Percentiles rank a stretch among this genome's conserved stretches.
phyloP scores from a whole-genome alignment of 2,888 invertebrate species.

The Dasysyrphus tricinctus region DNA sequence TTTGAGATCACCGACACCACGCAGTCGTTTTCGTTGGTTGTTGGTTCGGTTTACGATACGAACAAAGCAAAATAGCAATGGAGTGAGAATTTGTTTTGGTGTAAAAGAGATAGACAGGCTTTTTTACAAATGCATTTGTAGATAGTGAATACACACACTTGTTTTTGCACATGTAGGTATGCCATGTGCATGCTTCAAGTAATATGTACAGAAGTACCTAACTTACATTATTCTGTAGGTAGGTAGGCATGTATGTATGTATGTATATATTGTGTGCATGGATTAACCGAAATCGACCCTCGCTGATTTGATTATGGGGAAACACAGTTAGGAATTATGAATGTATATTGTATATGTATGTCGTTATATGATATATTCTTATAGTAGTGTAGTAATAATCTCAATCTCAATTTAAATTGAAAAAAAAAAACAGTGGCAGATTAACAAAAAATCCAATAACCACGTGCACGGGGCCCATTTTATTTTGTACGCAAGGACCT shows the following conservation, averaged over 20 bases:
- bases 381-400: constrained; percentile 43
- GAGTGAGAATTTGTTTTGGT: constrained; percentile 35
- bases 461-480: not conserved
- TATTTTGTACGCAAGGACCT: too few relatives aligned
- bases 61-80: constrained; percentile 42
- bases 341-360: constrained; percentile 20
- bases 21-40: constrained; percentile 24
- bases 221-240: not conserved
- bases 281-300: constrained; percentile 22
- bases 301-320: constrained; percentile 57
- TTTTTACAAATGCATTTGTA: not conserved
- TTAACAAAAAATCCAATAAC: not conserved
- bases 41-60: constrained; percentile 9
- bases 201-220: not conserved
- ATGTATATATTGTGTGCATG: not conserved
- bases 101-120: constrained; percentile 41
- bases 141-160: constrained; percentile 7
- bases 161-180: constrained; percentile 56
- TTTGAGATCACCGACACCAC: constrained; percentile 75
- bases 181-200: constrained; percentile 66
- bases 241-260: not conserved
- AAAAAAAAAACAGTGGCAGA: constrained; percentile 5
- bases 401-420: constrained; percentile 42
- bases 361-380: constrained; percentile 49
- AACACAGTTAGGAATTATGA: constrained; percentile 43